These are phyloP conservation scores for Ahaetulla prasina DNA, from an alignment of 2,113 vertebrate species.

Conservation along the genomic window DNA sequence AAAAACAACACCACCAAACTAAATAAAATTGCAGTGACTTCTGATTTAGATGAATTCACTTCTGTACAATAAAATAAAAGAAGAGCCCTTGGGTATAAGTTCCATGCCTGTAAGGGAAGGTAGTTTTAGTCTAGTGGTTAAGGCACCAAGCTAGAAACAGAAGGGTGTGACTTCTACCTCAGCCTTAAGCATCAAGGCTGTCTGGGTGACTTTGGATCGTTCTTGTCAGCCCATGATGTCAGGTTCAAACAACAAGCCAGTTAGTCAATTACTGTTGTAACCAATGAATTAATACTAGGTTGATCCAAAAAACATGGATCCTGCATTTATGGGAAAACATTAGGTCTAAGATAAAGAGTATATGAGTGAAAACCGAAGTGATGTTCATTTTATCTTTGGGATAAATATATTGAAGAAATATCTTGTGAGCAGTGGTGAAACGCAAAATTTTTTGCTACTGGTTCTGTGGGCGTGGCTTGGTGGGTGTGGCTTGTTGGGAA, in stretches of 20 bases:
- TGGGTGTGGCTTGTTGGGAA: no score
- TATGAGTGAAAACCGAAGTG: background rate
- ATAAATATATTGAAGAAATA: background rate
- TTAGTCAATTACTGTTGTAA: background rate
- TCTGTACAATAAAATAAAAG: background rate
- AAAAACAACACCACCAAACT: background rate
- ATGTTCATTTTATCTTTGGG: background rate
- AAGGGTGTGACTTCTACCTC: background rate
- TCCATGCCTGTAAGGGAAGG: background rate
- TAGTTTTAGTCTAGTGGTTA: background rate
- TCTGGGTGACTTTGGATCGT: background rate
- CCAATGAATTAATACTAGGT: background rate
- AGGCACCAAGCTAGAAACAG: background rate
- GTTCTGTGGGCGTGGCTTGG: no score
- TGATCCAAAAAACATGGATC: background rate
- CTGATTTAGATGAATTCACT: background rate
- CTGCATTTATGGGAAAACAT: background rate
- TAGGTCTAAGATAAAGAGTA: background rate
- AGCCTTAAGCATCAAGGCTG: background rate
- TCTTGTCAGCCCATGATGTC: background rate
- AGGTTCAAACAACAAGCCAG: background rate
- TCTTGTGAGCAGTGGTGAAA: no score
- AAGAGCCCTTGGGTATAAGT: background rate
- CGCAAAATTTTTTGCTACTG: no score
- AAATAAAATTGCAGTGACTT: background rate